A percentile compares a stretch with the other conserved stretches of the same genome.
These are phyloP conservation scores for Ploceus nigricollis DNA, from an alignment of 2,113 vertebrate genomes.

Conservation along the genomic window DNA sequence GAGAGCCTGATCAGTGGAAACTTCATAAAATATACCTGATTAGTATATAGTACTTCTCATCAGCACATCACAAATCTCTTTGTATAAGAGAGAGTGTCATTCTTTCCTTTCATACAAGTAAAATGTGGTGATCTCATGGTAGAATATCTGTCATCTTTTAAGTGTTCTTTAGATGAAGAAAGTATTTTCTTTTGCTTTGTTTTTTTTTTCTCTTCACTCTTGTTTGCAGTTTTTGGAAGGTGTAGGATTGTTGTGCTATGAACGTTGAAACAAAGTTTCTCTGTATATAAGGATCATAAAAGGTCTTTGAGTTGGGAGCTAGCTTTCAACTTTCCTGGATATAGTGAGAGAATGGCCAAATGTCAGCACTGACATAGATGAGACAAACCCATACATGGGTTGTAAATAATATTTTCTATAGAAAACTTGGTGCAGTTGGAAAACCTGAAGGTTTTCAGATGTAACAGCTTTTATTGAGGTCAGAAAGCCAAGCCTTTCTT, in stretches of 20 bases:
- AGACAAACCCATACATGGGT: not conserved
- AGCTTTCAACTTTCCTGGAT: not conserved
- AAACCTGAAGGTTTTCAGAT: not conserved
- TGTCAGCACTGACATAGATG: not conserved
- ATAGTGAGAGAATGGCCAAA: not conserved
- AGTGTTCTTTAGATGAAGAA: not conserved
- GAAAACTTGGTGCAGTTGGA: not conserved
- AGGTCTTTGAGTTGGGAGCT: not conserved
- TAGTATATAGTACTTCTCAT: not conserved
- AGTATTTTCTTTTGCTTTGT: not conserved
- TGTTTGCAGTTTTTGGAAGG: not conserved
- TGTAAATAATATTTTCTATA: not conserved
- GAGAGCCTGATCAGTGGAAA: not conserved
- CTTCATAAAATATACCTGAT: not conserved
- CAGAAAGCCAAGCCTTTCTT: not conserved
- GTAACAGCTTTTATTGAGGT: not conserved
- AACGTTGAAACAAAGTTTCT: not conserved
- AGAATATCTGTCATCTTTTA: not conserved
- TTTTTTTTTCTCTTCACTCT: not conserved
- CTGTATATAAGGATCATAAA: not conserved
- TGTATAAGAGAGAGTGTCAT: not conserved
- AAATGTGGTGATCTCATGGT: not conserved
- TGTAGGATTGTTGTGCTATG: not conserved
- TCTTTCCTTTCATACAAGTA: not conserved
- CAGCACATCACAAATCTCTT: not conserved